These are phyloP conservation scores for Halcyon badia DNA, from an alignment of 2,797 vertebrate genomes.

Conservation along the genomic window DNA sequence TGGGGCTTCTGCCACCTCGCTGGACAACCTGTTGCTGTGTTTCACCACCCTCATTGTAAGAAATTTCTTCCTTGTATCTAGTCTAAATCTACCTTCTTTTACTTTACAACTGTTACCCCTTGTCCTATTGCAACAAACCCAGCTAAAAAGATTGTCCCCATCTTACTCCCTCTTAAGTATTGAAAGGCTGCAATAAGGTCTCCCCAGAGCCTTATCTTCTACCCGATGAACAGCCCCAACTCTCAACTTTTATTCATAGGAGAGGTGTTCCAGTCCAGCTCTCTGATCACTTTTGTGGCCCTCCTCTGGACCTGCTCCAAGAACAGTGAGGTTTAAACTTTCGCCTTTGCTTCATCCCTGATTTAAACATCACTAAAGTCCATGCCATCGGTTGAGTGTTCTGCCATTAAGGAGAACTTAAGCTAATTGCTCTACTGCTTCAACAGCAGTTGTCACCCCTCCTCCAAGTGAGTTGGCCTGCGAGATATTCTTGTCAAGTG, in stretches of 20 bases:
- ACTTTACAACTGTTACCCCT: not conserved
- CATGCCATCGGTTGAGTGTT: not conserved
- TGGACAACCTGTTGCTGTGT: not conserved
- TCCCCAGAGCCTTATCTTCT: not conserved
- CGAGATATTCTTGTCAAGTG: not conserved
- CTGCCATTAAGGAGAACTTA: not conserved
- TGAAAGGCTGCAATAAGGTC: not conserved
- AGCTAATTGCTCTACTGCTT: slow-evolving; percentile 10
- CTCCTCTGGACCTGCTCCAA: not conserved
- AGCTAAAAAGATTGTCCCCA: not conserved
- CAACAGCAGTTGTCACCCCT: slow-evolving; percentile 4
- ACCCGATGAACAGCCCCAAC: not conserved
- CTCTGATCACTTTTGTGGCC: not conserved
- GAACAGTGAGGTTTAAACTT: not conserved
- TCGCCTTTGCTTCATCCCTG: not conserved
- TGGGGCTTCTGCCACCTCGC: not conserved
- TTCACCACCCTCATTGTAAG: not conserved
- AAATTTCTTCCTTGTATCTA: not conserved
- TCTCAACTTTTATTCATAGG: not conserved
- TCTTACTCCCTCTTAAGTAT: not conserved
- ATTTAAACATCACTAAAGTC: not conserved
- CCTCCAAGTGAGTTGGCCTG: slow-evolving; percentile 16
- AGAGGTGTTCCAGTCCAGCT: not conserved
- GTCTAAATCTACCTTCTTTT: not conserved
- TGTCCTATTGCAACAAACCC: not conserved